A percentile compares a stretch with the other conserved stretches of the same genome.
Conservation (phyloP, 2,113 vertebrate species). For the Salvelinus sp. region DNA sequence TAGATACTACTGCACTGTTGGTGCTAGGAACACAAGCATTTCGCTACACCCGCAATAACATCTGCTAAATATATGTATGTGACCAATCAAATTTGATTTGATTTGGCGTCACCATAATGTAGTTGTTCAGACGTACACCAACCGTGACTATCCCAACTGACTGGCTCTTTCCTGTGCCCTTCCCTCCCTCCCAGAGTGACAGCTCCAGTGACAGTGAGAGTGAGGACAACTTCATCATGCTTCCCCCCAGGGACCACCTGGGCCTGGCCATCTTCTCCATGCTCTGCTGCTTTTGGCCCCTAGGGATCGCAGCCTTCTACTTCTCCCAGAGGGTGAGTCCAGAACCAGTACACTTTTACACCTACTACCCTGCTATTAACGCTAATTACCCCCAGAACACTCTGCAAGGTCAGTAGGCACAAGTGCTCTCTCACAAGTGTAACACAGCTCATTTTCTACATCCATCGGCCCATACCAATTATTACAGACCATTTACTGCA, state of each 20-base stretch:
- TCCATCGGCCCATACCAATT: constrained; percentile 24
- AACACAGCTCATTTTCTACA: constrained; percentile 42
- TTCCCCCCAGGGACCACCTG: constrained; percentile 92
- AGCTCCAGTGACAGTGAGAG: constrained; percentile 92
- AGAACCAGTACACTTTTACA: not conserved
- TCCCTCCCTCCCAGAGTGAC: constrained; percentile 80
- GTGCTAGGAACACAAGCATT: too few species aligned
- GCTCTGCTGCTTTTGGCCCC: constrained; percentile 98
- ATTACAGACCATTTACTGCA: constrained; percentile 47
- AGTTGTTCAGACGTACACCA: too few species aligned
- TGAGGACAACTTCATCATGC: constrained; percentile 91
- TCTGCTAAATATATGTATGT: too few species aligned
- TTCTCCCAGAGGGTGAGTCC: constrained; percentile 72
- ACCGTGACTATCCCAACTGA: too few species aligned
- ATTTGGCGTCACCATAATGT: too few species aligned
- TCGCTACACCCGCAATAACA: too few species aligned
- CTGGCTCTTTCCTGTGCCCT: not conserved
- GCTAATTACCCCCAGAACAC: constrained; percentile 50
- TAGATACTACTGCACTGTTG: too few species aligned
- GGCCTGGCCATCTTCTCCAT: constrained; percentile 96
- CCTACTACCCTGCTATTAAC: constrained; percentile 46
- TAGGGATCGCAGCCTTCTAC: constrained; percentile 97
- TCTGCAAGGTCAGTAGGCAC: constrained; percentile 63
- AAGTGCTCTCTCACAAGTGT: constrained; percentile 27
- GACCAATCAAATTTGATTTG: too few species aligned